Conservation (phyloP, 2,797 vertebrate genomes). For the Trichosurus vulpecula region DNA sequence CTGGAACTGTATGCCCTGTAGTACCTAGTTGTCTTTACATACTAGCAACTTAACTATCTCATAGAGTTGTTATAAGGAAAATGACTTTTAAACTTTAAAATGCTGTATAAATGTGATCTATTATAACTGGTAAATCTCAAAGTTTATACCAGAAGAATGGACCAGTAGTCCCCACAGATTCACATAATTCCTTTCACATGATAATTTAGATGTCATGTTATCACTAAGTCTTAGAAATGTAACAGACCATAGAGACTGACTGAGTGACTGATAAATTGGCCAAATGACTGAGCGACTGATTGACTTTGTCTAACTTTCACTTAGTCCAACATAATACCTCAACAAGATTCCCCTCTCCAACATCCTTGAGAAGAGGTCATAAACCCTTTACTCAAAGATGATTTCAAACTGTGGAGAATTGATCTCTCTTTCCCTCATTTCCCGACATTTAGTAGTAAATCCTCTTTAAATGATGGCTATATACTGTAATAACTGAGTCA, state of each 20-base stretch:
- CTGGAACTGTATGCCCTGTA: background rate
- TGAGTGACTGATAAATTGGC: background rate
- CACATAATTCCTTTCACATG: background rate
- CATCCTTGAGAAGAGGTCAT: background rate
- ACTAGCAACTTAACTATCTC: too few species aligned
- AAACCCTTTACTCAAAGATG: background rate
- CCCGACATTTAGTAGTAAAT: background rate
- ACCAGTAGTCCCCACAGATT: background rate
- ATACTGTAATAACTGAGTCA: background rate
- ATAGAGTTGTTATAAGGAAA: background rate
- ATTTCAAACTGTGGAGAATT: background rate
- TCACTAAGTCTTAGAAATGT: background rate
- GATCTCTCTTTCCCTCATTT: slow-evolving; percentile 16
- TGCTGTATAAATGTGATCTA: background rate
- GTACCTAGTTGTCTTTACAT: too few species aligned
- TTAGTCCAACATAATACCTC: background rate
- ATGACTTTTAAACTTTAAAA: background rate
- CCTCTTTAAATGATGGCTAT: background rate
- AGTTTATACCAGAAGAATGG: background rate
- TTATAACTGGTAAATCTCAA: background rate
- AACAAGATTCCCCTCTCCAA: background rate
- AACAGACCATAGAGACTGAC: background rate
- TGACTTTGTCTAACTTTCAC: background rate
- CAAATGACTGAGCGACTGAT: background rate
- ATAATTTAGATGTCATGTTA: background rate